Evolutionary conservation across 2,113 vertebrate species (phyloP), one percentile per base, ranked within the genome.

Genomic region (Chiloscyllium plagiosum): DNA sequence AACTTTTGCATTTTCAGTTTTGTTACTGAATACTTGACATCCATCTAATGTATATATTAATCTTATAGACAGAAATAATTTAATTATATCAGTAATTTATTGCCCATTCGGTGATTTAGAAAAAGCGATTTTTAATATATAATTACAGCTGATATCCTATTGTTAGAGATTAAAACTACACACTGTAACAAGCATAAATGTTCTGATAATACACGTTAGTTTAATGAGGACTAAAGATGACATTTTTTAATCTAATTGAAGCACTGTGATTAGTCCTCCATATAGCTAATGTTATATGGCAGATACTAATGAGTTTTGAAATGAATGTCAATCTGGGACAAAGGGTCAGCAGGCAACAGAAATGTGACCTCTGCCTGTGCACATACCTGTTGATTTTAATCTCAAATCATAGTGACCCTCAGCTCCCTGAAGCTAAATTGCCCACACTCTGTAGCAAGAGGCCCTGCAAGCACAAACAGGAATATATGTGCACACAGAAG

Each of bases 301-400:
- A 50, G n/a, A 10, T 69, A 29, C 68, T 42, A 72, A 26, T 70
- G 37, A 50, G 66, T 95, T 72, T 95, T 72, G 66, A 95, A 50
- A 70, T 47, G 47, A 24, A 72, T 50, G 93, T 95, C 66, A 95
- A 95, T 95, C 68, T 72, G 93, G 37, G 89, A 42, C 66, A 26
- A 72, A 22, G 65, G 10, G 7, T 29, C 17, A 7, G n/a, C 33
- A 93, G 61, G n/a, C 33, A 92, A 37, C 56, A 93, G 89, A 66
- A 22, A 93, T 37, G 19, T 68, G 89, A 93, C 89, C 61, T 93
- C 17, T 93, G 33, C 61, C n/a, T 66, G 10, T 61, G 89, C 89
- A 93, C 56, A 66, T 66, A 66, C 61, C 89, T 93, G 61, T n/a
- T 66, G 89, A 92, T 66, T 92, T 92, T 61, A 92, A 37, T 52